Conservation (phyloP, 2,888 invertebrate species). For the Polyommatus iphigenia region DNA sequence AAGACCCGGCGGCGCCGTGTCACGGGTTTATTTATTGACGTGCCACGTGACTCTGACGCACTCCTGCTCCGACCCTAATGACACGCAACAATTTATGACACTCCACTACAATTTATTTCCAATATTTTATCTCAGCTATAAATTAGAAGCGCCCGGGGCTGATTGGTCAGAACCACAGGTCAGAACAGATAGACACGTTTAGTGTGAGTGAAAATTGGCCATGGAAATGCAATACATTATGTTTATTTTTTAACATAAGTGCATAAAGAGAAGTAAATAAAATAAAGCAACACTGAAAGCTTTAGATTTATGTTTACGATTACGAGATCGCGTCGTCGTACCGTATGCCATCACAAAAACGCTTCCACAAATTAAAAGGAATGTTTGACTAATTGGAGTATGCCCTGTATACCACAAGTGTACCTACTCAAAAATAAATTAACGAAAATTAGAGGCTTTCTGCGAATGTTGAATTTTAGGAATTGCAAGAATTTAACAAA, state of each 20-base stretch:
- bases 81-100: slow-evolving; percentile 5
- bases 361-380: slow-evolving; percentile 5
- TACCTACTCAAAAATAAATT: slow-evolving; percentile 13
- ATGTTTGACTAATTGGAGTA: slow-evolving; percentile 28
- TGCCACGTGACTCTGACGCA: not conserved
- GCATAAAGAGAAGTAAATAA: no score
- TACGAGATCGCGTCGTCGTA: not conserved
- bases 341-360: not conserved
- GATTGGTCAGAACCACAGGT: not conserved
- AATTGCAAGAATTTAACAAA: slow-evolving; percentile 4
- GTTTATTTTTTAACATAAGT: no score
- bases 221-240: no score
- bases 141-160: not conserved
- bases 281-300: no score
- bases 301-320: slow-evolving; percentile 12
- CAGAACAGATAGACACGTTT: not conserved
- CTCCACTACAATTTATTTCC: slow-evolving; percentile 13
- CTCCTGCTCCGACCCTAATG: slow-evolving; percentile 1
- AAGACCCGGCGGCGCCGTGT: slow-evolving; percentile 63
- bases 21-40: slow-evolving; percentile 52
- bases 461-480: not conserved
- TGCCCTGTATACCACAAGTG: not conserved
- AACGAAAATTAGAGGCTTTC: not conserved
- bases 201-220: not conserved
- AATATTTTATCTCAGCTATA: slow-evolving; percentile 11